phyloP scores from a whole-genome alignment of 2,888 invertebrate species.

The Microdon myrmicae region DNA sequence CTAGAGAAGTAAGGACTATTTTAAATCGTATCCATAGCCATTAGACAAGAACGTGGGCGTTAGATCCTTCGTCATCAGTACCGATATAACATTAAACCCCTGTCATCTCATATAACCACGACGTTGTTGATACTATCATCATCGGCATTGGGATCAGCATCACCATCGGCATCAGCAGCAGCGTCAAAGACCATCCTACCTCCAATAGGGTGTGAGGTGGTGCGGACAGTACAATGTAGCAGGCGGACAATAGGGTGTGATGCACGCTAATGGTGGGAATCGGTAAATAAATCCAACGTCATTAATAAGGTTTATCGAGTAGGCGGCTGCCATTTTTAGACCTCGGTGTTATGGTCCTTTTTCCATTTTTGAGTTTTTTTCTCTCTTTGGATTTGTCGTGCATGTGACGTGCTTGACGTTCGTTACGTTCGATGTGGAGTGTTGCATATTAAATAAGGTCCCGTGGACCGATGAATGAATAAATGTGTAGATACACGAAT shows the following conservation, averaged over 20 bases:
- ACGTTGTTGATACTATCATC: conserved; percentile 31
- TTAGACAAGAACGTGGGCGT: conserved; percentile 36
- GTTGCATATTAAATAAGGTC: conserved; percentile 44
- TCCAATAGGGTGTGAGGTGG: no score
- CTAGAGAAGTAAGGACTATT: conserved; percentile 18
- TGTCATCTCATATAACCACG: conserved; percentile 15
- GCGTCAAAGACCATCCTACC: conserved; percentile 1
- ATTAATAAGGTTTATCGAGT: conserved; percentile 52
- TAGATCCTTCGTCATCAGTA: conserved; percentile 42
- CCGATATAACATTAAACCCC: conserved; percentile 14
- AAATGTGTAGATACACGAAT: conserved; percentile 18
- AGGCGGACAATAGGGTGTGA: conserved; percentile 33
- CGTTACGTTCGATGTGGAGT: conserved; percentile 24
- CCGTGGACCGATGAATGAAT: conserved; percentile 17
- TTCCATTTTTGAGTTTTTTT: neutral
- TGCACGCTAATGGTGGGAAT: conserved; percentile 48
- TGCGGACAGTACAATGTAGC: conserved; percentile 10
- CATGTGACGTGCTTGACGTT: no score
- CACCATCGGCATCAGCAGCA: conserved; percentile 13
- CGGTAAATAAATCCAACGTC: conserved; percentile 51
- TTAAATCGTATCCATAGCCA: conserved; percentile 10
- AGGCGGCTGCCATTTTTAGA: conserved; percentile 51
- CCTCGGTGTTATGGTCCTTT: conserved; percentile 21
- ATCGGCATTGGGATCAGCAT: conserved; percentile 21
- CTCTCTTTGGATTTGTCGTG: conserved; percentile 16